Evolutionary conservation across 2,113 vertebrate genomes (phyloP), one percentile per base, ranked within the genome.

Genomic region (Solea solea): DNA sequence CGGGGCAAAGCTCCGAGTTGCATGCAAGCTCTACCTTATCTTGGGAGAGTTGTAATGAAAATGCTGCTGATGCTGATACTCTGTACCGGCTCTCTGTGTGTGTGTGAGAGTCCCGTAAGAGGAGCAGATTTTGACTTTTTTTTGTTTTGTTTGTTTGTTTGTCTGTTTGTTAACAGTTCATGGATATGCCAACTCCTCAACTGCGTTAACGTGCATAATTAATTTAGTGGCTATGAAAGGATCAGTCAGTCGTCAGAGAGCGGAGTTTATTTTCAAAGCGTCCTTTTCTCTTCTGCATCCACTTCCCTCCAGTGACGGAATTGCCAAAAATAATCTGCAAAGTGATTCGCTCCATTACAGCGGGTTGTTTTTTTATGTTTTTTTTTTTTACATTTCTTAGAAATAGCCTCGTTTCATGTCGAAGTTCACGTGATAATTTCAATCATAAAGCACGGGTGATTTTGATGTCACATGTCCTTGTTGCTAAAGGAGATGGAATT

Each of bases 11-110:
- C 74, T 72, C 63, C 15, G 10, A 58, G 49, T 72, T 48, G 50
- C 64, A 71, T 57, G 57, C 50, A 61, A 21, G 41, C 58, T 81
- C 55, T 12, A 27, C 81, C 64, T 83, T 80, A 80, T 78, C 75
- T 80, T 53, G 59, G 11, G 8, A 13, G 55, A 45, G 57, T 28
- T 64, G 60, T 58, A 64, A 78, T 80, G 70, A 59, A 80, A 84
- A 62, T 72, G 55, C 57, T 72, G 68, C 64, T 44, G 56, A 73
- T 52, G 72, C 75, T 69, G 73, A 83, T 63, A 63, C 61, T 50
- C 50, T 40, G 51, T 63, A 56, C 44, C 21, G 70, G 9, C 46
- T 42, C 54, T 9, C 13, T 58, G 51, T 55, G 63, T 67, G 21
- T 21, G 21, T 58, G 51, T 55, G 63, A 64, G 57, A 70, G 12